Evolutionary conservation across 2,888 invertebrate species (phyloP).

Genomic region (Archips xylosteana): DNA sequence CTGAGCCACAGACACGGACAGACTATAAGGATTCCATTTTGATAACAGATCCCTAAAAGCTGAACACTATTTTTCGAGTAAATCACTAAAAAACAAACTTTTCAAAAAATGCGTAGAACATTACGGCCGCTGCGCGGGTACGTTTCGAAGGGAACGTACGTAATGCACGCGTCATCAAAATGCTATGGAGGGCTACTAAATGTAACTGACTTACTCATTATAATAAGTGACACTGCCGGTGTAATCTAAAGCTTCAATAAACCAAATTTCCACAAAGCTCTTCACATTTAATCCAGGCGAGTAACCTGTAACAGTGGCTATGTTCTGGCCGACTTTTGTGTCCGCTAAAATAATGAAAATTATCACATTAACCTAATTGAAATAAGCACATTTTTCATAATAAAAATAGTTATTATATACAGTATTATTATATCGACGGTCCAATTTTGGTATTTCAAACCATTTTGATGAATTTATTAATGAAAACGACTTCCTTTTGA

Average conservation of each 20-base stretch:
- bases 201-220: constrained; percentile 63
- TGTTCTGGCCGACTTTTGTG: constrained; percentile 68
- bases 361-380: not conserved
- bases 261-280: constrained; percentile 76
- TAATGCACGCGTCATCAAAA: no score
- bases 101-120: no score
- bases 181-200: not conserved
- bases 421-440: not conserved
- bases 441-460: not conserved
- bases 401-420: not conserved
- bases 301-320: constrained; percentile 65
- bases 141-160: no score
- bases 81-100: no score
- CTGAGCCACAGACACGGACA: no score
- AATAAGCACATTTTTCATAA: not conserved
- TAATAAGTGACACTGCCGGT: constrained; percentile 68
- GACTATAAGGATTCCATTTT: no score
- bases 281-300: constrained; percentile 64
- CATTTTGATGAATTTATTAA: no score
- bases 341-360: constrained; percentile 55
- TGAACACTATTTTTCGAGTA: no score
- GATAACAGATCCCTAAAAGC: no score
- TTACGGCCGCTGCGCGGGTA: no score
- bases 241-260: constrained; percentile 67
- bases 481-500: no score